phyloP scores from a whole-genome alignment of 2,888 invertebrate species.

The Tetranychus piercei region DNA sequence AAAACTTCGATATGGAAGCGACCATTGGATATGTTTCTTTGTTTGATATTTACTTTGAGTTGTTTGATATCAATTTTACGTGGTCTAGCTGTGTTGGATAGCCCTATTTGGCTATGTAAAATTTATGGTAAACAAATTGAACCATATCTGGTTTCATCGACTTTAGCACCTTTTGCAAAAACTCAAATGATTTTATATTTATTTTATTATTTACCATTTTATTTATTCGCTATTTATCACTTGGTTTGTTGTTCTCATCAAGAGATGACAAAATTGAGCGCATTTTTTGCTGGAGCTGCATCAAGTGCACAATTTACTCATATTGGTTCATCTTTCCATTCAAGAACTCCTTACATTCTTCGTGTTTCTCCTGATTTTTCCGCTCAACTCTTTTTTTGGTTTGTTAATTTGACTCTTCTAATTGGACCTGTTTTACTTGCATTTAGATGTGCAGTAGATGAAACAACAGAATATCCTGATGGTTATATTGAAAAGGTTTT shows the following conservation, averaged over 20 bases:
- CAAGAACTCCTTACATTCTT: constrained; percentile 1
- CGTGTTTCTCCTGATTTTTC: background rate
- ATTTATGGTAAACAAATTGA: background rate
- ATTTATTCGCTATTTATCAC: background rate
- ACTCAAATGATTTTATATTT: background rate
- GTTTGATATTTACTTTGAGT: background rate
- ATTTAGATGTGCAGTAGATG: background rate
- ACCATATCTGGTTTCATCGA: background rate
- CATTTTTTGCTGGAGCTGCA: background rate
- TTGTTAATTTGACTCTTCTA: background rate
- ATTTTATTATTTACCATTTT: background rate
- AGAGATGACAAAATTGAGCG: background rate
- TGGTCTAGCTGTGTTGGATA: background rate
- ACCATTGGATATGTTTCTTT: background rate
- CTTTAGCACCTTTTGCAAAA: constrained; percentile 4
- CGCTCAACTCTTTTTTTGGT: background rate
- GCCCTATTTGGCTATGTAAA: background rate
- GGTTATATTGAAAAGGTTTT: too few species aligned
- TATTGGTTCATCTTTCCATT: constrained; percentile 5
- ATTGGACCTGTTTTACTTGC: background rate
- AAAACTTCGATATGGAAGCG: background rate
- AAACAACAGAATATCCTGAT: background rate
- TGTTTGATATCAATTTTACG: background rate
- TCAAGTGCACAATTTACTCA: constrained; percentile 4
- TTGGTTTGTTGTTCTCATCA: background rate